Percentiles rank a stretch among this genome's conserved stretches.
These are phyloP conservation scores for Neosilurus mollespiculum DNA, from an alignment of 2,797 vertebrate species.

Conservation along the genomic window DNA sequence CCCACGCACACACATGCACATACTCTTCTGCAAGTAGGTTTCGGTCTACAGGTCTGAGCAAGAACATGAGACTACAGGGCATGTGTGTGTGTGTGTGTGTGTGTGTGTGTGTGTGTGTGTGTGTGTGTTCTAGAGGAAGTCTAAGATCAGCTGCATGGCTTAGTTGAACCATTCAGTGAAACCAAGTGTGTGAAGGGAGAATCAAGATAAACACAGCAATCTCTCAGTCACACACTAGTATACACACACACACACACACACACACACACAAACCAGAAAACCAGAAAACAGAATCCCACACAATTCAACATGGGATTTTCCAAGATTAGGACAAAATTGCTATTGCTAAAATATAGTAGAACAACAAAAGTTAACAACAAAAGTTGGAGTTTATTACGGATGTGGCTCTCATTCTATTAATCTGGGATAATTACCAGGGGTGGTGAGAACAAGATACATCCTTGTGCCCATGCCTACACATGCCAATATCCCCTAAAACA, in stretches of 20 bases:
- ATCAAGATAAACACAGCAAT: slow-evolving; percentile 2
- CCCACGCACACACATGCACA: slow-evolving; percentile 35
- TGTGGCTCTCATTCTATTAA: neutral
- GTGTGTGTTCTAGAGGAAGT: neutral
- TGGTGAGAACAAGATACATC: neutral
- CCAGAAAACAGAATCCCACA: neutral
- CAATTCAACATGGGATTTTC: neutral
- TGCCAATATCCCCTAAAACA: neutral
- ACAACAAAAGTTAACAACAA: neutral
- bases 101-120: slow-evolving; percentile 39
- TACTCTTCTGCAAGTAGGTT: slow-evolving; percentile 36
- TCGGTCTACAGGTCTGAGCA: slow-evolving; percentile 57
- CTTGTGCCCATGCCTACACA: neutral
- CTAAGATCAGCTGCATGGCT: slow-evolving; percentile 4
- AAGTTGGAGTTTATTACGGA: neutral
- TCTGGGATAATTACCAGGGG: neutral
- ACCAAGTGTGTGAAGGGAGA: slow-evolving; percentile 2
- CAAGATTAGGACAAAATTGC: neutral
- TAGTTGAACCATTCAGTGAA: slow-evolving; percentile 22
- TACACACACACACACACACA: neutral
- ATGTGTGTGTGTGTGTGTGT: slow-evolving; percentile 51
- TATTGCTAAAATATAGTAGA: neutral
- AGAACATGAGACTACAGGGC: slow-evolving; percentile 45
- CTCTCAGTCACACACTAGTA: neutral
- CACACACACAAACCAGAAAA: neutral